These are phyloP conservation scores for Cyclina sinensis DNA, from an alignment of 1,140 invertebrate genomes.

Conservation along the genomic window DNA sequence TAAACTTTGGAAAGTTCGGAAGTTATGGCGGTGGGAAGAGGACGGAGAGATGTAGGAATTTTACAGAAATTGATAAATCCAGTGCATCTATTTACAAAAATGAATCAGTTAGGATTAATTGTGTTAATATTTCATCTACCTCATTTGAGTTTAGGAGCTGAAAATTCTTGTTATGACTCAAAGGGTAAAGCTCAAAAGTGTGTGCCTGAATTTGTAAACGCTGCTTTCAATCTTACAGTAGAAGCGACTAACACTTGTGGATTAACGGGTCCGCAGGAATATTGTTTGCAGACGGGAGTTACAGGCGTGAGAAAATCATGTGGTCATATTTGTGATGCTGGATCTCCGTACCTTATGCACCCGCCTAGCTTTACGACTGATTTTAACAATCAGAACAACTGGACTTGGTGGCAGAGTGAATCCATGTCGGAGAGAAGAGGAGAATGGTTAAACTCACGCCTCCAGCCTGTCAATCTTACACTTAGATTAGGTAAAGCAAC, in stretches of 20 bases:
- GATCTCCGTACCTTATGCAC: conserved; percentile 89
- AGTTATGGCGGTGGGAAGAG: conserved; percentile 48
- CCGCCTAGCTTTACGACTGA: conserved; percentile 95
- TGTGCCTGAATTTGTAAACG: conserved; percentile 98
- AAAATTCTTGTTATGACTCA: conserved; percentile 87
- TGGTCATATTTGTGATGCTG: conserved; percentile 87
- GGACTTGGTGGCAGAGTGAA: conserved; percentile 99
- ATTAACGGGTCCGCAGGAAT: conserved; percentile 86
- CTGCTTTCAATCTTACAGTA: conserved; percentile 93
- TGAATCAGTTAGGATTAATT: conserved; percentile 56
- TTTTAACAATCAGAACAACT: conserved; percentile 94
- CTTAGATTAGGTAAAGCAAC: conserved; percentile 92
- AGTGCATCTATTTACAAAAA: conserved; percentile 32
- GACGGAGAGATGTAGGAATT: neutral
- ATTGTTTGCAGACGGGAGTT: conserved; percentile 95
- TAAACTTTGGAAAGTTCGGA: conserved; percentile 61
- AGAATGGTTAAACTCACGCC: conserved; percentile 87
- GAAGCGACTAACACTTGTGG: conserved; percentile 99
- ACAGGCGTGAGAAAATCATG: conserved; percentile 88
- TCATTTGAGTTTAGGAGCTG: conserved; percentile 65
- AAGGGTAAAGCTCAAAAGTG: conserved; percentile 91
- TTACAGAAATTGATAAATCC: neutral
- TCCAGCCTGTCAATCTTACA: conserved; percentile 95
- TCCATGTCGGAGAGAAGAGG: conserved; percentile 93
- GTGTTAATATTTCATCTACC: conserved; percentile 65